Evolutionary conservation across 2,888 invertebrate species (phyloP).

Genomic region (Abscondita cerata): DNA sequence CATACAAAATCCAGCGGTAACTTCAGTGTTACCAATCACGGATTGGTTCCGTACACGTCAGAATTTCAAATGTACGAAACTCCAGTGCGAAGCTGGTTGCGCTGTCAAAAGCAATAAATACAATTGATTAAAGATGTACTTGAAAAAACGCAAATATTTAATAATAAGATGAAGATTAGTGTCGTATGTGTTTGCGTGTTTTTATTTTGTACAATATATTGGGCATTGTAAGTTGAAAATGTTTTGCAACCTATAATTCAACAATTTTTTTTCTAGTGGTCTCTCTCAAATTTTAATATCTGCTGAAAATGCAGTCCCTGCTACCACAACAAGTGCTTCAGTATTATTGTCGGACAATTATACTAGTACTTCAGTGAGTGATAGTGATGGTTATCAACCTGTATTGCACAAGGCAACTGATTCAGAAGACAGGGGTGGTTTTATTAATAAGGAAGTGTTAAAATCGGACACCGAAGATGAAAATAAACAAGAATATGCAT

Average conservation of each 20-base stretch:
- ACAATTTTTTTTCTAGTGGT: slow-evolving; percentile 60
- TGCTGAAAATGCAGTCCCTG: slow-evolving; percentile 58
- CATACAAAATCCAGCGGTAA: neutral
- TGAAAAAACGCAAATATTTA: slow-evolving; percentile 26
- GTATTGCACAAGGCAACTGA: slow-evolving; percentile 26
- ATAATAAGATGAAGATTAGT: slow-evolving; percentile 67
- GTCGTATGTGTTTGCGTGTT: slow-evolving; percentile 67
- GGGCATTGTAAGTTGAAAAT: slow-evolving; percentile 39
- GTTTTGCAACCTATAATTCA: neutral
- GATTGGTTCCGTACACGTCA: slow-evolving; percentile 36
- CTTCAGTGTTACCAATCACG: neutral
- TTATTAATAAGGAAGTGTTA: slow-evolving; percentile 44
- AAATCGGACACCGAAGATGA: slow-evolving; percentile 45
- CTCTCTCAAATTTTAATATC: slow-evolving; percentile 67
- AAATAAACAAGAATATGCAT: slow-evolving; percentile 60
- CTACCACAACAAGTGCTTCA: slow-evolving; percentile 13
- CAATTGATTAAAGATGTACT: slow-evolving; percentile 29
- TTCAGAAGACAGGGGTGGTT: slow-evolving; percentile 36
- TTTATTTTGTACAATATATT: slow-evolving; percentile 61
- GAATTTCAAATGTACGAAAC: slow-evolving; percentile 18
- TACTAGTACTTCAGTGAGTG: slow-evolving; percentile 14
- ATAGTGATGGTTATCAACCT: slow-evolving; percentile 23
- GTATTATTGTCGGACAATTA: slow-evolving; percentile 22
- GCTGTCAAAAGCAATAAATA: slow-evolving; percentile 13
- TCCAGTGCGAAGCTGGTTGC: neutral